Conservation (phyloP, 2,113 vertebrate genomes). For the Oceanites oceanicus region DNA sequence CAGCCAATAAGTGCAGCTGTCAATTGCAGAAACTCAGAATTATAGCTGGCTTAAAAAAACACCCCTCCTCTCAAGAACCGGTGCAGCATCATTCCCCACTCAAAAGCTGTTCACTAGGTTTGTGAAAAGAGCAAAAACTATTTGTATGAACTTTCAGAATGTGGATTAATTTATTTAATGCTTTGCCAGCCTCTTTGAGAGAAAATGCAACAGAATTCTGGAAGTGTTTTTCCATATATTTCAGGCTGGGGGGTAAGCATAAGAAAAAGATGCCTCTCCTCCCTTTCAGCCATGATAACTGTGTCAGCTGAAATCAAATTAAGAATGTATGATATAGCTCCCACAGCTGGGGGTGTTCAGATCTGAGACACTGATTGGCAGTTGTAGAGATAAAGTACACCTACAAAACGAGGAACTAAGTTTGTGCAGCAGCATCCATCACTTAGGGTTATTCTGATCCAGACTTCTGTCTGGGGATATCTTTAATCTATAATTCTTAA, state of each 20-base stretch:
- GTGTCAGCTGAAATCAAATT: background rate
- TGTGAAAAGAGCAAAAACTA: background rate
- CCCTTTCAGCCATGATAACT: background rate
- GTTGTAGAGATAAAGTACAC: background rate
- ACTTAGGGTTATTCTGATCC: background rate
- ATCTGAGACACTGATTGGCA: background rate
- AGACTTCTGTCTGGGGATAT: background rate
- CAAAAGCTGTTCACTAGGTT: conserved; percentile 15
- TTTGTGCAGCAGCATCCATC: background rate
- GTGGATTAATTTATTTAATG: background rate
- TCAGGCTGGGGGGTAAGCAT: background rate
- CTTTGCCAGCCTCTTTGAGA: background rate
- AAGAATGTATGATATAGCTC: background rate
- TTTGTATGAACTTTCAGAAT: background rate
- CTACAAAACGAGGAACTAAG: background rate
- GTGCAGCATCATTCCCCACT: background rate
- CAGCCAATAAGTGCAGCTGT: background rate
- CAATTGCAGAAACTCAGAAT: background rate
- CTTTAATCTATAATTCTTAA: background rate
- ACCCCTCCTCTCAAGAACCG: background rate
- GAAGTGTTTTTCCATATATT: background rate
- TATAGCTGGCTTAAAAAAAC: background rate
- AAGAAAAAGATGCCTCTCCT: background rate
- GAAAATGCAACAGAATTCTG: background rate
- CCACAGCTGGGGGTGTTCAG: background rate